Evolutionary conservation across 2,888 invertebrate genomes (phyloP).

Genomic region (Dynastes hyllus): DNA sequence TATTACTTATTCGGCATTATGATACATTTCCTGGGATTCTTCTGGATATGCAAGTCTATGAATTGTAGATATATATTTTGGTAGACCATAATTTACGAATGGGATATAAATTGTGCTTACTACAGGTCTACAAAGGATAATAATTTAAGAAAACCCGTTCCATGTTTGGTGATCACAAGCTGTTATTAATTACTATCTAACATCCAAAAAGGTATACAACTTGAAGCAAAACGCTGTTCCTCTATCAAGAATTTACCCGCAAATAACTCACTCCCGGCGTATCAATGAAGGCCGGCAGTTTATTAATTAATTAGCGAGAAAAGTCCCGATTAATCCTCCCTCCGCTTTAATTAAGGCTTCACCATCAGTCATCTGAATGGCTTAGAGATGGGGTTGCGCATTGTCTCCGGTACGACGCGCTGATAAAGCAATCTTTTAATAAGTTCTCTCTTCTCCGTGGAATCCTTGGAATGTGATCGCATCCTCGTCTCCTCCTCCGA

Average conservation of each 20-base stretch:
- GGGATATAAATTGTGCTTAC: too few relatives aligned
- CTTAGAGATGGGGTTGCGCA: constrained; percentile 63
- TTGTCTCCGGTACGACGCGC: constrained; percentile 61
- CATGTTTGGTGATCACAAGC: too few relatives aligned
- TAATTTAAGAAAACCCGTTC: too few relatives aligned
- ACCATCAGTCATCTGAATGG: constrained; percentile 65
- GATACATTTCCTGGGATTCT: too few relatives aligned
- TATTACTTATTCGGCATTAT: too few relatives aligned
- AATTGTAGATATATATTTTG: too few relatives aligned
- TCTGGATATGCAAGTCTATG: too few relatives aligned
- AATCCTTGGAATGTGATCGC: constrained; percentile 65
- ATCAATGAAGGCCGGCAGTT: constrained; percentile 63
- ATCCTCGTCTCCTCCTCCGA: constrained; percentile 54
- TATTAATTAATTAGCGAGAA: constrained; percentile 68
- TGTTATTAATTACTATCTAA: too few relatives aligned
- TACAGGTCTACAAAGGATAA: too few relatives aligned
- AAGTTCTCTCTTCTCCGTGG: constrained; percentile 61
- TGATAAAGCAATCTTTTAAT: constrained; percentile 70
- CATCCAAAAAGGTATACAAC: too few relatives aligned
- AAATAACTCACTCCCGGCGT: constrained; percentile 28
- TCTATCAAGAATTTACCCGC: constrained; percentile 27
- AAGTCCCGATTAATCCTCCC: constrained; percentile 65
- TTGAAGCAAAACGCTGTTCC: too few relatives aligned
- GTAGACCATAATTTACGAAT: too few relatives aligned
- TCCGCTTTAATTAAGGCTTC: constrained; percentile 66